Evolutionary conservation across 2,888 invertebrate genomes (phyloP), one percentile per base, ranked within the genome.

Genomic region (Caenorhabditis virilis): DNA sequence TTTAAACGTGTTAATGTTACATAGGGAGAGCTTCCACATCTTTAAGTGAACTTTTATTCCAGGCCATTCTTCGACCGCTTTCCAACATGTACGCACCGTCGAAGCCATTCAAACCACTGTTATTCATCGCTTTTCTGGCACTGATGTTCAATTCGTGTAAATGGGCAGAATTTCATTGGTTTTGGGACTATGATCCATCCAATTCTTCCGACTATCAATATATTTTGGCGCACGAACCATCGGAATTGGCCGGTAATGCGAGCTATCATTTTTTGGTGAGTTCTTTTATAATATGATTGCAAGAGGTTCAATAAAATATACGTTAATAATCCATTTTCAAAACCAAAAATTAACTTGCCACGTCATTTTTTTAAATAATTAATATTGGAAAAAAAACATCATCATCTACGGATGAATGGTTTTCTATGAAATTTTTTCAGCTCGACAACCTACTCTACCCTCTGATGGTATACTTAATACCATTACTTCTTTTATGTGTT

Each of bases 161-260:
- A 57, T 81, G 81, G 81, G 72, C 69, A 20, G 80, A 80, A 51
- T 80, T 70, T 64, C 63, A 62, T 26, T 79, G 79, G 79, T 52
- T 60, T 39, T 58, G 62, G 55, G 52, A 39, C 5, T 50, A 51
- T n/a, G 23, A 49, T 52, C 25, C 54, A 26, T 53, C 50, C 16
- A 68, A 59, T 42, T 52, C 58, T 1, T 49, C 55, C 3, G 64
- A 59, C 26, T 47, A 51, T 47, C 47, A 57, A 15, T 58, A 30
- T 18, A 53, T 69, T 42, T 39, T 78, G 42, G 73, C 67, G 13
- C 78, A 78, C 48, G 57, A 73, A 15, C 65, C 63, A 5, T 78
- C 78, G 18, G 60, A 48, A 22, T 48, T 78, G 41, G 74, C 74
- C 7, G 38, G 42, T 22, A 77, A 71, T 57, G 61, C 60, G 27